A percentile compares a stretch with the other conserved stretches of the same genome.
Evolutionary conservation across 2,113 vertebrate species (phyloP).

Genomic region (Alosa alosa): DNA sequence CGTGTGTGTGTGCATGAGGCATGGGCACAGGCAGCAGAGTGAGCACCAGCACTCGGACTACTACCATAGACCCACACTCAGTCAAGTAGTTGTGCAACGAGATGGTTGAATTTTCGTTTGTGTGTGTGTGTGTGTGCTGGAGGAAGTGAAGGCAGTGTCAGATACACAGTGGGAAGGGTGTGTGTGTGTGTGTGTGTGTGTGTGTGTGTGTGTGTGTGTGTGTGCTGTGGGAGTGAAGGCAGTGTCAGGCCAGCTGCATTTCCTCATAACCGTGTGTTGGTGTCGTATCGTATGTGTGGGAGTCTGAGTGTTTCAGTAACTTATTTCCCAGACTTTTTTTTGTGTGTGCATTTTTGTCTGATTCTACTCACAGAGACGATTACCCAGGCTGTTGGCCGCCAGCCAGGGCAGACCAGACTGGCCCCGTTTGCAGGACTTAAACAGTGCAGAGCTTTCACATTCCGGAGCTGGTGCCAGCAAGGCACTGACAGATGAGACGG

Average conservation of each 20-base stretch:
- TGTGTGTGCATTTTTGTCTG: not conserved
- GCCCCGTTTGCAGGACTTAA: not conserved
- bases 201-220: not conserved
- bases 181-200: not conserved
- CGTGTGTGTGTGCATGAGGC: not conserved
- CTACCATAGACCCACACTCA: not conserved
- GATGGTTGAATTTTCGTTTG: not conserved
- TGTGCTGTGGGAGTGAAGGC: not conserved
- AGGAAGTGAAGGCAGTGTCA: no score
- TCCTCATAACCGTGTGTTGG: not conserved
- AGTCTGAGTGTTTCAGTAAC: not conserved
- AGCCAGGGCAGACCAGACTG: not conserved
- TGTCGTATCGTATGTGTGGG: not conserved
- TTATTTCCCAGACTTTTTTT: no score
- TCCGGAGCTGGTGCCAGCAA: not conserved
- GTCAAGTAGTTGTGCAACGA: not conserved
- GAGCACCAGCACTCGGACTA: not conserved
- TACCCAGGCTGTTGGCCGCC: not conserved
- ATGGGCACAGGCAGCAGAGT: not conserved
- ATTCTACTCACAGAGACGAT: not conserved
- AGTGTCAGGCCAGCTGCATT: no score
- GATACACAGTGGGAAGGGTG: not conserved
- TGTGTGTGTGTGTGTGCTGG: not conserved
- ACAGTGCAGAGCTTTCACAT: not conserved
- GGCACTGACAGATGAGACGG: conserved; percentile 2